Conservation (phyloP, 1,140 invertebrate genomes). For the Rhopalosiphum maidis region DNA sequence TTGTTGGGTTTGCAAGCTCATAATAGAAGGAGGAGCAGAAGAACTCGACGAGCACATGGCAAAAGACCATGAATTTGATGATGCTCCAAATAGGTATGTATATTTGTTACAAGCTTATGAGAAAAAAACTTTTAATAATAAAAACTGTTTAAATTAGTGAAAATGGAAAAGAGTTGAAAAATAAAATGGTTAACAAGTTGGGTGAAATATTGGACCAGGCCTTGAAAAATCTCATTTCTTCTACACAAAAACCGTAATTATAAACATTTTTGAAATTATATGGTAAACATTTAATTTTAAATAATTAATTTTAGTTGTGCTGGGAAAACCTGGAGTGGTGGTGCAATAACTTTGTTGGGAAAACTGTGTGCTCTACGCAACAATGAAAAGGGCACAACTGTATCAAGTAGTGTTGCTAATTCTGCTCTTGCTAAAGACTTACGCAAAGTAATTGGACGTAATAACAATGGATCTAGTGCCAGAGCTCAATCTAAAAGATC, state of each 20-base stretch:
- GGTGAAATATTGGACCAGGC: constrained; percentile 56
- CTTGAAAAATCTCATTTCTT: constrained; percentile 55
- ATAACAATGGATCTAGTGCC: constrained; percentile 12
- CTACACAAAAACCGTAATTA: constrained; percentile 54
- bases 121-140: not conserved
- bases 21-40: constrained; percentile 50
- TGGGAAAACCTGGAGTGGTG: constrained; percentile 49
- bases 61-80: constrained; percentile 53
- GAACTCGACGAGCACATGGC: constrained; percentile 49
- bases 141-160: constrained; percentile 28
- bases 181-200: constrained; percentile 54
- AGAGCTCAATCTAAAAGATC: constrained; percentile 35
- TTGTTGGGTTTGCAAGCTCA: constrained; percentile 55
- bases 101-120: not conserved
- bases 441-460: constrained; percentile 48
- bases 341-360: constrained; percentile 58
- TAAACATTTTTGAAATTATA: not conserved
- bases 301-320: constrained; percentile 20
- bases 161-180: constrained; percentile 54
- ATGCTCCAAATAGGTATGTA: constrained; percentile 14
- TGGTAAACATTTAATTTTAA: too few species aligned
- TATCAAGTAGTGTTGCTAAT: constrained; percentile 49
- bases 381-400: constrained; percentile 46
- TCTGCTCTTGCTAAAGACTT: constrained; percentile 50
- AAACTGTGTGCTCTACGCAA: constrained; percentile 58